These are phyloP conservation scores for Cheilosia vulpina DNA, from an alignment of 2,888 invertebrate genomes.

Conservation along the genomic window DNA sequence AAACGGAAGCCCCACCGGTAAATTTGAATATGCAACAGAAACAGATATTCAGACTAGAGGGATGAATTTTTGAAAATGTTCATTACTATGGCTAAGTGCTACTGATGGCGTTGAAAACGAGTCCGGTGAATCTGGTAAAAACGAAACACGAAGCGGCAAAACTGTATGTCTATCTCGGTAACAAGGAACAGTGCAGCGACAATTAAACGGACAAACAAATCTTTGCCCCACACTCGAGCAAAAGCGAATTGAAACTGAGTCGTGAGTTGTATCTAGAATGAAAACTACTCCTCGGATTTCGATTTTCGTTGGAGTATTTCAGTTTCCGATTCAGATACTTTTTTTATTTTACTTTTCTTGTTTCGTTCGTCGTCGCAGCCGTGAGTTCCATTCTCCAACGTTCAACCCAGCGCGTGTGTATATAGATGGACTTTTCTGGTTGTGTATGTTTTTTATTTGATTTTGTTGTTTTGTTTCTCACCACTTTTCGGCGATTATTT, in stretches of 20 bases:
- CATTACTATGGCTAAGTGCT: neutral
- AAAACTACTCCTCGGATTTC: slow-evolving; percentile 75
- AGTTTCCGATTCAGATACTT: slow-evolving; percentile 52
- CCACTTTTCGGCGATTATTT: slow-evolving; percentile 2
- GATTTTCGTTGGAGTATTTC: slow-evolving; percentile 74
- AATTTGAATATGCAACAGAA: neutral
- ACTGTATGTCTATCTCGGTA: slow-evolving; percentile 3
- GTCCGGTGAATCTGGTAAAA: slow-evolving; percentile 5
- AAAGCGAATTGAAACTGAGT: slow-evolving; percentile 74
- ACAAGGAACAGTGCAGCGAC: slow-evolving; percentile 29
- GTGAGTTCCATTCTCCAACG: slow-evolving; percentile 30
- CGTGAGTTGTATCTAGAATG: slow-evolving; percentile 73
- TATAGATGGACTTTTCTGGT: slow-evolving; percentile 2
- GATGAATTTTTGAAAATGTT: slow-evolving; percentile 1
- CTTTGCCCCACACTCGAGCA: slow-evolving; percentile 70
- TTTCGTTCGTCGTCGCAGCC: slow-evolving; percentile 28
- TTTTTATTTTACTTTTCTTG: slow-evolving; percentile 40
- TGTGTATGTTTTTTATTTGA: slow-evolving; percentile 10
- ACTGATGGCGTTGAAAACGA: neutral
- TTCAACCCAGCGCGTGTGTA: neutral
- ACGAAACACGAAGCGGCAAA: slow-evolving; percentile 13
- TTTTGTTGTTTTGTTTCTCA: slow-evolving; percentile 10
- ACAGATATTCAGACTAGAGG: neutral
- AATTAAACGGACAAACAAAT: slow-evolving; percentile 39
- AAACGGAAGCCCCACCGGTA: no score